A percentile compares a stretch with the other conserved stretches of the same genome.
Conservation (phyloP, 2,113 vertebrate species). For the Tor tambroides region DNA sequence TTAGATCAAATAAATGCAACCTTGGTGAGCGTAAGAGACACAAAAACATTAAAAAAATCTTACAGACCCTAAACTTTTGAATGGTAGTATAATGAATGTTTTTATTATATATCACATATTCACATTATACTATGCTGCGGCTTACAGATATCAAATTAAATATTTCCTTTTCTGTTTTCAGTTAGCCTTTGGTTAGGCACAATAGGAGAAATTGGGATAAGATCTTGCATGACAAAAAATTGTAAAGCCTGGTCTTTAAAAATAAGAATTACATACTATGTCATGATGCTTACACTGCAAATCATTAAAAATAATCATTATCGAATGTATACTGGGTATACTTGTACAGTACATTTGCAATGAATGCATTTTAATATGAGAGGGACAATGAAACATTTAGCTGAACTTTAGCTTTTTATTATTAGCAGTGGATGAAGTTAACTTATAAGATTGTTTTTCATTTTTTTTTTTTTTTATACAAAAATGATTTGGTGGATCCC, state of each 20-base stretch:
- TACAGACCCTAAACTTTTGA: background rate
- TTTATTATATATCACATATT: background rate
- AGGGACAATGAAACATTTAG: background rate
- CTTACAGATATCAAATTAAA: background rate
- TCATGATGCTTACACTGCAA: background rate
- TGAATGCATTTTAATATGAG: background rate
- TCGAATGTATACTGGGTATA: background rate
- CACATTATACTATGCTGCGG: background rate
- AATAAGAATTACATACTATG: background rate
- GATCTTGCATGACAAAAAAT: too few relatives aligned
- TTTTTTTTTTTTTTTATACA: background rate
- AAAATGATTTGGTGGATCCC: too few relatives aligned
- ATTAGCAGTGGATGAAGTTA: background rate
- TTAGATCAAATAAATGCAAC: too few relatives aligned
- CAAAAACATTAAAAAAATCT: too few relatives aligned
- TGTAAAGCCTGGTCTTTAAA: background rate
- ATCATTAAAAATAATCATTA: background rate
- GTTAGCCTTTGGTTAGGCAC: background rate
- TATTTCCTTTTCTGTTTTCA: background rate
- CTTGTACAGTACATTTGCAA: background rate
- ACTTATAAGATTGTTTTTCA: background rate
- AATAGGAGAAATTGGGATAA: background rate
- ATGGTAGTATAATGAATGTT: background rate
- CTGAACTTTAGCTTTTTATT: background rate
- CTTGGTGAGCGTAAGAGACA: too few relatives aligned